Percentiles rank a stretch among this genome's conserved stretches.
phyloP scores from a whole-genome alignment of 2,888 invertebrate genomes.

The Xanthorhoe spadicearia region DNA sequence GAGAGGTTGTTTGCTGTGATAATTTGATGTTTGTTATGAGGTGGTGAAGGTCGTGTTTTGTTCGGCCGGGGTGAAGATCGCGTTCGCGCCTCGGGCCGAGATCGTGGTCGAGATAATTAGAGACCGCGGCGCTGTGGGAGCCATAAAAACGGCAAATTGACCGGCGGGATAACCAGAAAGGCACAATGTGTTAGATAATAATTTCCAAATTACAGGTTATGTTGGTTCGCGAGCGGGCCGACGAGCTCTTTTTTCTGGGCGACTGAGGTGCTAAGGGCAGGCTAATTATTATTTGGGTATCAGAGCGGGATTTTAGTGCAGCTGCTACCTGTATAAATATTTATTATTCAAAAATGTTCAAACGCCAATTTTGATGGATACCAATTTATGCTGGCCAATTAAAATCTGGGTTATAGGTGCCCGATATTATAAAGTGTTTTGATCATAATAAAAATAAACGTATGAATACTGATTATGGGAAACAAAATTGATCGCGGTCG shows the following conservation, averaged over 20 bases:
- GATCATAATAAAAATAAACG: conserved; percentile 30
- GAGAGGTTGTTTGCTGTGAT: conserved; percentile 22
- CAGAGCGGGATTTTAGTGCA: conserved; percentile 81
- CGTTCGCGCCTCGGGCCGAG: conserved; percentile 73
- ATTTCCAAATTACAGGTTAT: conserved; percentile 85
- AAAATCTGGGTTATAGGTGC: conserved; percentile 46
- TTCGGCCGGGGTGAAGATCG: conserved; percentile 39
- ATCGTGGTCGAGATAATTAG: conserved; percentile 84
- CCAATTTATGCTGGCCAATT: conserved; percentile 67
- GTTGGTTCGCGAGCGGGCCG: conserved; percentile 79
- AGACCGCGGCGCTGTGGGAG: conserved; percentile 83
- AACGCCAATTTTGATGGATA: conserved; percentile 79
- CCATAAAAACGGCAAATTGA: conserved; percentile 85
- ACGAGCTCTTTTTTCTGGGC: conserved; percentile 76
- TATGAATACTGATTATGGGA: conserved; percentile 34
- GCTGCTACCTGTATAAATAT: conserved; percentile 85
- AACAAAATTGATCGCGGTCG: conserved; percentile 11
- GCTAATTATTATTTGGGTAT: conserved; percentile 85
- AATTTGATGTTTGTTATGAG: conserved; percentile 50
- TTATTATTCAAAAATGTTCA: conserved; percentile 80
- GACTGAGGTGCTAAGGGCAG: conserved; percentile 84
- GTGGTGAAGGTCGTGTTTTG: conserved; percentile 44
- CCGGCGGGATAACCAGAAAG: conserved; percentile 85
- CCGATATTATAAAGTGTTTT: conserved; percentile 40
- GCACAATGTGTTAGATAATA: conserved; percentile 86